Percentiles rank a stretch among this genome's conserved stretches.
phyloP scores from a whole-genome alignment of 2,797 vertebrate genomes.

The Phylloscopus collybita region DNA sequence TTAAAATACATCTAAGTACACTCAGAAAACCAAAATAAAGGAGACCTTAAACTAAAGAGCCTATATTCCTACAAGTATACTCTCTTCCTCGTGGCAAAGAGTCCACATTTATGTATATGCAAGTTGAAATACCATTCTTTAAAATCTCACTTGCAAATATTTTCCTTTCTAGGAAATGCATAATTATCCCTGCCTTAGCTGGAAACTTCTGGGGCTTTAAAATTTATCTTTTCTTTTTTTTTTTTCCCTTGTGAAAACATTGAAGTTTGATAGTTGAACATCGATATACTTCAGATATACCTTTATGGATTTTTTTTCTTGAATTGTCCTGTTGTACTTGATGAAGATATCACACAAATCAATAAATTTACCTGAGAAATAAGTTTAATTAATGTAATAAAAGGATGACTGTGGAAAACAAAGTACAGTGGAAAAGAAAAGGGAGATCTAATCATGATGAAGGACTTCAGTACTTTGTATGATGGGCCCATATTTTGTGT shows the following conservation, averaged over 20 bases:
- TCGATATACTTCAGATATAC: not conserved
- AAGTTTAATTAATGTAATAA: not conserved
- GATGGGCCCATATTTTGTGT: not conserved
- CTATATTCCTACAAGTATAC: not conserved
- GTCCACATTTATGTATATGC: too few relatives aligned
- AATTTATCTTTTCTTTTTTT: not conserved
- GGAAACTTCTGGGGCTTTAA: not conserved
- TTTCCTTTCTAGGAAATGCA: not conserved
- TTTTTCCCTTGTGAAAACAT: rapidly evolving
- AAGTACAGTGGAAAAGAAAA: not conserved
- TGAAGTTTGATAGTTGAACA: not conserved
- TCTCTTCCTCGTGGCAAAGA: not conserved
- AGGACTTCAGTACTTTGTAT: not conserved
- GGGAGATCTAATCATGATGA: not conserved
- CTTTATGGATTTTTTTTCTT: not conserved
- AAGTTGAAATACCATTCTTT: not conserved
- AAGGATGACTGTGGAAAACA: not conserved
- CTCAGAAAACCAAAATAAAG: not conserved
- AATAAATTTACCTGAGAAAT: not conserved
- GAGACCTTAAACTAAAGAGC: not conserved
- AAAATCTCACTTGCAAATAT: not conserved
- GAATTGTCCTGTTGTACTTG: not conserved
- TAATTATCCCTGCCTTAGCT: not conserved
- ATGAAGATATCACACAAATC: not conserved
- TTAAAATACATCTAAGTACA: not conserved